Evolutionary conservation across 2,797 vertebrate genomes (phyloP).

Genomic region (Sebastes baramenuke): DNA sequence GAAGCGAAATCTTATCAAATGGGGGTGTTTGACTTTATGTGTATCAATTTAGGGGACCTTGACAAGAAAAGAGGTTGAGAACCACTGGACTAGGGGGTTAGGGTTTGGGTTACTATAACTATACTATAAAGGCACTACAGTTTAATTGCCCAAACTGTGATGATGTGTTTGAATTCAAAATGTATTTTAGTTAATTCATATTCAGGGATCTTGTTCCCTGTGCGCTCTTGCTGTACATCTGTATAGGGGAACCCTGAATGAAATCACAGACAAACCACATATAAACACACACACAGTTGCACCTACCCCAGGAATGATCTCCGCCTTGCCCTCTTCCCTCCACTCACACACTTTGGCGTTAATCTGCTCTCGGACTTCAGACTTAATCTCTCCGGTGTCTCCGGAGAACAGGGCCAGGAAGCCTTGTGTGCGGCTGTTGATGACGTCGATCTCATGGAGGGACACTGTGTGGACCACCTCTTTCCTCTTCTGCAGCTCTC

Average conservation of each 20-base stretch:
- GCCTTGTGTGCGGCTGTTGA: constrained; percentile 96
- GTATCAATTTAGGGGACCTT: no score
- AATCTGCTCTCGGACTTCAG: constrained; percentile 95
- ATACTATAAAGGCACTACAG: no score
- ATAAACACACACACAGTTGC: background rate
- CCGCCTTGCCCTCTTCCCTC: constrained; percentile 95
- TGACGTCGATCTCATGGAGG: constrained; percentile 95
- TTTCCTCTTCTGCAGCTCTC: constrained; percentile 95
- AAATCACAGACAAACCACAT: background rate
- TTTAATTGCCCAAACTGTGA: accelerated
- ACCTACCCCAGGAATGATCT: constrained; percentile 94
- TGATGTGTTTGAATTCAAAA: no score
- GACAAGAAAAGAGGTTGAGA: no score
- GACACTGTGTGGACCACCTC: constrained; percentile 96
- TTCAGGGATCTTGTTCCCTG: no score
- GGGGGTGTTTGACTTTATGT: no score
- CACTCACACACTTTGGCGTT: constrained; percentile 97
- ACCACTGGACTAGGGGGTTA: no score
- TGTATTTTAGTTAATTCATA: no score
- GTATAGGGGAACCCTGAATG: no score
- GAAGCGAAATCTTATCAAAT: no score
- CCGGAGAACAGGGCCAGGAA: constrained; percentile 96
- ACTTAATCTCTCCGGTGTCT: constrained; percentile 95
- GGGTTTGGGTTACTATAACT: no score
- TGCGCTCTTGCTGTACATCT: accelerated